phyloP scores from a whole-genome alignment of 2,888 invertebrate genomes.

The Pollenia amentaria region DNA sequence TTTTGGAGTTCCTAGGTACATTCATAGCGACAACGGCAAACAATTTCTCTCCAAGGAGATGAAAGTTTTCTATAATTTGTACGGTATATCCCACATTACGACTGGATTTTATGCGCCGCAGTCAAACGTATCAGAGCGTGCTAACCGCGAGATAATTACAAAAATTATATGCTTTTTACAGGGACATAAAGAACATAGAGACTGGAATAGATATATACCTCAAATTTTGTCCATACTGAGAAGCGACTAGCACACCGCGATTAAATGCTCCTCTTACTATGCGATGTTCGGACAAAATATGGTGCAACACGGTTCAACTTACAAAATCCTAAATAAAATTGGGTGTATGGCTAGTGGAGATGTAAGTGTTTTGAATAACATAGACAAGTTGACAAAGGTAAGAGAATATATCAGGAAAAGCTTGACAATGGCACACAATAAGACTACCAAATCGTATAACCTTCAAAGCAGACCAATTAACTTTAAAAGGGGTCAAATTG shows the following conservation, averaged over 20 bases:
- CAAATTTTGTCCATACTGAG: no score
- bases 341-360: neutral
- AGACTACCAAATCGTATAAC: constrained; percentile 3
- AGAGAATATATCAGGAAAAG: constrained; percentile 3
- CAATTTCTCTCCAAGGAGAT: constrained; percentile 46
- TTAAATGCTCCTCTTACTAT: no score
- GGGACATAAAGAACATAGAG: no score
- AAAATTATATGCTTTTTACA: no score
- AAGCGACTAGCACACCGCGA: no score
- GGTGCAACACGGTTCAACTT: constrained; percentile 39
- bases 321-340: constrained; percentile 45
- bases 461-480: neutral
- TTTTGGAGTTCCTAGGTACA: no score
- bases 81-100: constrained; percentile 54
- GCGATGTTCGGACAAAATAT: constrained; percentile 53
- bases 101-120: constrained; percentile 61
- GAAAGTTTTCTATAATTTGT: constrained; percentile 36
- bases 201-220: no score
- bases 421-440: constrained; percentile 19
- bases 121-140: constrained; percentile 62
- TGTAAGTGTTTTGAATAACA: neutral
- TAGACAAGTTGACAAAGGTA: constrained; percentile 15
- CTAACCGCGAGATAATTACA: constrained; percentile 54
- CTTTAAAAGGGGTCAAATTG: neutral
- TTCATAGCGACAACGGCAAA: no score